These are phyloP conservation scores for Psylliodes chrysocephalus DNA, from an alignment of 2,888 invertebrate species.

Conservation along the genomic window DNA sequence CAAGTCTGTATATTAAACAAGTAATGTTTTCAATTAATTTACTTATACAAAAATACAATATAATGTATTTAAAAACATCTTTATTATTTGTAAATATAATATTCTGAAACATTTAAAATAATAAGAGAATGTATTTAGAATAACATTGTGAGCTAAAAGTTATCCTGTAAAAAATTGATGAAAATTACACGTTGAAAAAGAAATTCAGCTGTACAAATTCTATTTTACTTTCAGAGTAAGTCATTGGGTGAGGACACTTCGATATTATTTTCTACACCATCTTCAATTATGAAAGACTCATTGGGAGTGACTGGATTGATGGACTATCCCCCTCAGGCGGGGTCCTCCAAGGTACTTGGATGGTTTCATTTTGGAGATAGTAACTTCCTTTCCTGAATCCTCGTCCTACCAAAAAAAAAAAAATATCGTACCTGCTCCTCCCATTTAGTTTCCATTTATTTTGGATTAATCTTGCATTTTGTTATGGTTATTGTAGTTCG, in stretches of 20 bases:
- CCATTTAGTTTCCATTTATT: slow-evolving; percentile 27
- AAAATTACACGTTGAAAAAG: neutral
- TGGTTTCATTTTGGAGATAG: slow-evolving; percentile 61
- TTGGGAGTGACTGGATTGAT: slow-evolving; percentile 74
- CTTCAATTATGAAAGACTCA: slow-evolving; percentile 86
- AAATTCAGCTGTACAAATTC: slow-evolving; percentile 46
- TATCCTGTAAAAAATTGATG: neutral
- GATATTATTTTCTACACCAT: slow-evolving; percentile 87
- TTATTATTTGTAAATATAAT: too few species aligned
- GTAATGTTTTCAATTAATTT: too few species aligned
- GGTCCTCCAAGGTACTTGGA: slow-evolving; percentile 63
- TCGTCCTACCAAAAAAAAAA: slow-evolving; percentile 16
- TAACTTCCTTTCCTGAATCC: slow-evolving; percentile 44
- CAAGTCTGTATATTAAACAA: too few species aligned
- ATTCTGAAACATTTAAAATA: too few species aligned
- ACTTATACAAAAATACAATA: too few species aligned
- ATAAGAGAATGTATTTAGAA: too few species aligned
- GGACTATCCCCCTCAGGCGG: slow-evolving; percentile 66
- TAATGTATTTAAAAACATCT: too few species aligned
- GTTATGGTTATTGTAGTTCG: slow-evolving; percentile 20
- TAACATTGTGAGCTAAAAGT: neutral
- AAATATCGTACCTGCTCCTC: slow-evolving; percentile 31
- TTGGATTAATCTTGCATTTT: slow-evolving; percentile 29
- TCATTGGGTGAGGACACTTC: slow-evolving; percentile 81
- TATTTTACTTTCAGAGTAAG: slow-evolving; percentile 78